Evolutionary conservation across 2,888 invertebrate species (phyloP).

Genomic region (Polyommatus icarus): DNA sequence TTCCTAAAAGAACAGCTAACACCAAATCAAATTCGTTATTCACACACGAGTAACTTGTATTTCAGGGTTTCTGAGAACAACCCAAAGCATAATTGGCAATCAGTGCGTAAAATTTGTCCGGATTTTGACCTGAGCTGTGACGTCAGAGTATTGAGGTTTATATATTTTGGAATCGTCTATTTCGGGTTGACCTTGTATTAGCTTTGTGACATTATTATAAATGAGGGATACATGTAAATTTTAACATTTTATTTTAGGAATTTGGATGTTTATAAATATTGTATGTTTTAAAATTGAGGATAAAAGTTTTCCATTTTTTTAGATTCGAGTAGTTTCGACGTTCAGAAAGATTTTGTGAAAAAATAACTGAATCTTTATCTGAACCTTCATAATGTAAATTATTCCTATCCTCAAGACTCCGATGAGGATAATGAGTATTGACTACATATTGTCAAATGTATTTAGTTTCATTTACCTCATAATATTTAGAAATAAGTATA

Average conservation of each 20-base stretch:
- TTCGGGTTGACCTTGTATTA: conserved; percentile 2
- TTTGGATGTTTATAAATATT: not conserved
- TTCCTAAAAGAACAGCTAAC: no score
- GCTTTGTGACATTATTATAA: not conserved
- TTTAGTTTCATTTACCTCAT: no score
- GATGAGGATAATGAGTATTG: no score
- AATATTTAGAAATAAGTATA: no score
- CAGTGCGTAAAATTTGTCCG: not conserved
- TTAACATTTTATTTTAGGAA: not conserved
- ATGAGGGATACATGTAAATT: not conserved
- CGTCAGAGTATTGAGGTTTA: not conserved
- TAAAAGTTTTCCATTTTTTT: no score
- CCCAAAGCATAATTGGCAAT: conserved; percentile 11
- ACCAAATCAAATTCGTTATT: not conserved
- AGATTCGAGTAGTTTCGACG: no score
- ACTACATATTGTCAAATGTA: no score
- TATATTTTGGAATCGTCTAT: not conserved
- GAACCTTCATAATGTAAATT: no score
- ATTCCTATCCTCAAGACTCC: no score
- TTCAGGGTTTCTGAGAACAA: not conserved
- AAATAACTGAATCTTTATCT: no score
- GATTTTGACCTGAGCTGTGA: not conserved
- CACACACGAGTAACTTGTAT: not conserved
- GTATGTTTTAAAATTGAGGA: not conserved
- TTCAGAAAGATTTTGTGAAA: no score